A percentile compares a stretch with the other conserved stretches of the same genome.
phyloP scores from a whole-genome alignment of 2,113 vertebrate species.

The Eulacestoma nigropectus region DNA sequence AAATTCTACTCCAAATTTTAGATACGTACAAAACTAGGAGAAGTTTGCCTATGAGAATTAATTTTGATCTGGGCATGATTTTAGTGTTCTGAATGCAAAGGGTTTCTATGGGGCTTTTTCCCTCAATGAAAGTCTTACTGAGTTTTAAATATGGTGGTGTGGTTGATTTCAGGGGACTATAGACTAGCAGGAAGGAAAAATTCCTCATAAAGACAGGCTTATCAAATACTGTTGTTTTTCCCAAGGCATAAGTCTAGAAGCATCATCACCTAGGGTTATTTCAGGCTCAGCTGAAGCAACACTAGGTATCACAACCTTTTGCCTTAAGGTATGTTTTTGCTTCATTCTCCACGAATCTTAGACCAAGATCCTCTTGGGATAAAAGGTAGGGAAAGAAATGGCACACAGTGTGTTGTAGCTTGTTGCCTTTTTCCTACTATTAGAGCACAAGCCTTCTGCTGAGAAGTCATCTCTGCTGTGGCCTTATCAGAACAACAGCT shows the following conservation, averaged over 20 bases:
- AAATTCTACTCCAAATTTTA: not conserved
- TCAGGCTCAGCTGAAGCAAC: not conserved
- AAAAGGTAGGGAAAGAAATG: not conserved
- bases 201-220: not conserved
- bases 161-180: not conserved
- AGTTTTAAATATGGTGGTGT: not conserved
- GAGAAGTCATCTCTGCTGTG: not conserved
- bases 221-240: not conserved
- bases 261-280: not conserved
- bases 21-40: not conserved
- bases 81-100: not conserved
- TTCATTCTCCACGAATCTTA: not conserved
- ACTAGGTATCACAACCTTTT: not conserved
- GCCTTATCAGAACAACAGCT: not conserved
- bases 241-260: not conserved
- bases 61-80: not conserved
- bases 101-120: not conserved
- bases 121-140: not conserved
- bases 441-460: not conserved
- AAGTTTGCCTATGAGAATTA: not conserved
- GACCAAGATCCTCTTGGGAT: not conserved
- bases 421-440: not conserved
- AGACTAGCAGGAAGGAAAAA: not conserved
- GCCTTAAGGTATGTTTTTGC: not conserved
- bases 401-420: not conserved